Percentiles rank a stretch among this genome's conserved stretches.
These are phyloP conservation scores for Macaca nemestrina DNA, from an alignment of 2,113 vertebrate genomes.

Conservation along the genomic window DNA sequence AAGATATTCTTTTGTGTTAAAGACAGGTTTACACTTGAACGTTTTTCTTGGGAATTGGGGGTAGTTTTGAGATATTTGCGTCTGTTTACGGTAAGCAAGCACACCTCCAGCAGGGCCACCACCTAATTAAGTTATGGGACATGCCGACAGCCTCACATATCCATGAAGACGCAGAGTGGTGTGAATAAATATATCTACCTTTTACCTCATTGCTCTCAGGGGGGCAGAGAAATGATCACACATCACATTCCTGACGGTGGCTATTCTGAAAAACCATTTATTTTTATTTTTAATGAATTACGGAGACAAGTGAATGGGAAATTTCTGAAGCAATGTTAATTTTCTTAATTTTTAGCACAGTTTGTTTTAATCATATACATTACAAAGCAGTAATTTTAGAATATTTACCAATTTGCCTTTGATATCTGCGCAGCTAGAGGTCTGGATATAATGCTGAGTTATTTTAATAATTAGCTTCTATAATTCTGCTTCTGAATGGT, in stretches of 20 bases:
- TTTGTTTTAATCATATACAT: neutral
- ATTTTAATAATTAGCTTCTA: neutral
- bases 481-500: neutral
- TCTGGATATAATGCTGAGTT: neutral
- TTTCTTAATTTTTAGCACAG: neutral
- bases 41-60: neutral
- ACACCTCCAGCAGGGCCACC: neutral
- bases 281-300: conserved; percentile 58
- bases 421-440: neutral
- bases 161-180: neutral
- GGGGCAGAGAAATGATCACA: neutral
- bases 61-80: neutral
- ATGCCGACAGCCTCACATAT: neutral
- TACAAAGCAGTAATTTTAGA: neutral
- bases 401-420: neutral
- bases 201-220: neutral
- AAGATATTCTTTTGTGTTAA: neutral
- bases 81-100: neutral
- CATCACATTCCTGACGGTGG: neutral
- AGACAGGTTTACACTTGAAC: neutral
- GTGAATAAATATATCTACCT: neutral
- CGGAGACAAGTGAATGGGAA: neutral
- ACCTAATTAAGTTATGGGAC: neutral
- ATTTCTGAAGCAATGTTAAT: neutral
- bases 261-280: neutral